Base-by-base conservation (phyloP, 2,797 vertebrate genomes). In the Masticophis lateralis region DNA sequence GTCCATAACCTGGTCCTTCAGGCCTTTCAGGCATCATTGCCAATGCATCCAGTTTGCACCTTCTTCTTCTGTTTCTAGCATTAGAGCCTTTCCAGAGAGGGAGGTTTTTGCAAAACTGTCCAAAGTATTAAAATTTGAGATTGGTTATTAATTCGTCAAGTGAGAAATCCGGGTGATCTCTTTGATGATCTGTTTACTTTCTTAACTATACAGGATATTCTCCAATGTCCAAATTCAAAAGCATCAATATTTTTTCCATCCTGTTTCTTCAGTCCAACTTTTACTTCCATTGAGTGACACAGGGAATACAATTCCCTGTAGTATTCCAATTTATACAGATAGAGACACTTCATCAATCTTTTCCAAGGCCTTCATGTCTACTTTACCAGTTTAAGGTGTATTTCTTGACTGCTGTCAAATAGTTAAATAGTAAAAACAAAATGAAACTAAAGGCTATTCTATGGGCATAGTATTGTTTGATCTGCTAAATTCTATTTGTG, bases 21-120 rank as follows among this genome's bases (percentile, higher is more conserved):
- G 28, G 69, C 0, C 55, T 63, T 2, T 27, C 88, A 57, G 56
- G 92, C 88, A n/a, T 0, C 0, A 91, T 92, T 37, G 27, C 28
- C 89, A 0, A 16, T 0, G 53, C 32, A 87, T 27, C 25, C 47
- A 51, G 27, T 27, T 51, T 87, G 47, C 51, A n/a, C 4, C 69
- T 37, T 2, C 7, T 74, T n/a, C 28, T 66, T 37, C 16, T 74
- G 32, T 74, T 74, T 74, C 69, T 37, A 74, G 32, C 69, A 74
- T 20, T 37, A 37, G 32, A 74, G 69, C 32, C 11, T 37, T 1
- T 74, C 32, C 32, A 74, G 69, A 20, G 16, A 74, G 69, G 2
- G 3, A 37, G 2, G 16, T 37, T 74, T 74, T 74, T 37, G n/a
- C 5, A 32, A 32, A 74, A 37, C n/a, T 37, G 14, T 20, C 32